Evolutionary conservation across 2,113 vertebrate species (phyloP), one percentile per base, ranked within the genome.

Genomic region (Symphodus melops): DNA sequence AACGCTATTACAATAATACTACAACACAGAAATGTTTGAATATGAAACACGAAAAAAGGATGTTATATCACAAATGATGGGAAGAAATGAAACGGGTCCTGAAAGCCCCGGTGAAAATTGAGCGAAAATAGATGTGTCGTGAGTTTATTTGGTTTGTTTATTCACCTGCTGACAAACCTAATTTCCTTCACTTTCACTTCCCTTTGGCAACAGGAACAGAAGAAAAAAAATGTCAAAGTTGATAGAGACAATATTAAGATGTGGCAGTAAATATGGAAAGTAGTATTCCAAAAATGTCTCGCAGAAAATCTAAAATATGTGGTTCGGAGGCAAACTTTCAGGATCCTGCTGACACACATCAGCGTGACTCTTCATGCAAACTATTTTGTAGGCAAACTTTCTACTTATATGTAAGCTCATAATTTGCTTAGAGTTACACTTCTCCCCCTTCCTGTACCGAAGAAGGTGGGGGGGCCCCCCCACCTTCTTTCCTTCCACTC

Each of bases 361-460:
- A 41, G 39, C 68, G 64, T 13, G 23, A 49, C 49, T 61, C 20
- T 25, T 25, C 25, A 4, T 56, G 37, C n/a, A 33, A 36, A 51
- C 2, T 3, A 73, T 59, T 83, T 62, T 61, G 41, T 44, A 20
- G 33, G 28, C n/a, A 37, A 68, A 71, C 54, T 63, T 75, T 85
- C 49, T 66, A 19, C 23, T 72, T 75, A 39, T 14, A 16, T 14
- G 23, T 2, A 11, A 72, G 36, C 25, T 66, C 64, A 68, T 82
- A 39, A 68, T 76, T 79, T 74, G 28, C 49, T 78, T 42, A 23
- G 13, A 56, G 63, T 72, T 75, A 42, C 52, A 46, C 44, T n/a
- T 66, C 61, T 11, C 19, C 65, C 16, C n/a, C 39, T 48, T 44
- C 41, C 49, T 54, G 9, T 6, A 5, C 9, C n/a, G n/a, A n/a